phyloP scores from a whole-genome alignment of 2,113 vertebrate species.

The Microcebus jonahi region DNA sequence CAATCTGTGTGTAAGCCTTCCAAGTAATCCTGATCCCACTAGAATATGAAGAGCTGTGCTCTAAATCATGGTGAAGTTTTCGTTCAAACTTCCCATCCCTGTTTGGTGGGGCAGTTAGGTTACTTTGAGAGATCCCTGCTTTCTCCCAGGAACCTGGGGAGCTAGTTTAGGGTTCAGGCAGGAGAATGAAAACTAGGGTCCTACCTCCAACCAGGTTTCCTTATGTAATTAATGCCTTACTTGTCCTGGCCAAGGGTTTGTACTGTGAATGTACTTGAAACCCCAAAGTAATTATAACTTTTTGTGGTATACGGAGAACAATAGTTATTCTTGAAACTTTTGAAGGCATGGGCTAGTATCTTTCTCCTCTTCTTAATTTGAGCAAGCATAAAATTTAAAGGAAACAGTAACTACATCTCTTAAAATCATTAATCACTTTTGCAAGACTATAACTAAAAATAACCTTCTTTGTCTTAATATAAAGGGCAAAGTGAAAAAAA shows the following conservation, averaged over 20 bases:
- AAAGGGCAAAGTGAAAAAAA: not conserved
- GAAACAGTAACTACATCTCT: not conserved
- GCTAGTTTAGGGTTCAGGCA: not conserved
- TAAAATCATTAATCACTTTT: constrained; percentile 18
- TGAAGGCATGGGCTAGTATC: not conserved
- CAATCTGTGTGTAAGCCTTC: not conserved
- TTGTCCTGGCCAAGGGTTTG: not conserved
- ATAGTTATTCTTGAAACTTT: not conserved
- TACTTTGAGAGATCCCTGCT: not conserved
- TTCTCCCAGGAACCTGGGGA: not conserved
- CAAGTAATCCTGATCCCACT: not conserved
- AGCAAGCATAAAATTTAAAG: not conserved
- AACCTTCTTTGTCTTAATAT: not conserved
- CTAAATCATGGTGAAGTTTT: not conserved
- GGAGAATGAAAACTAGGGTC: not conserved
- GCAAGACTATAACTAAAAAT: not conserved
- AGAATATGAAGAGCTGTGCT: not conserved
- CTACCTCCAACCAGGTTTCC: not conserved
- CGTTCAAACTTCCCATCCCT: not conserved
- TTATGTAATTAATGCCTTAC: not conserved
- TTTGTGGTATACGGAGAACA: not conserved
- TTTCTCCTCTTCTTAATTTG: not conserved
- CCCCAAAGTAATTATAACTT: not conserved
- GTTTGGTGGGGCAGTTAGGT: not conserved
- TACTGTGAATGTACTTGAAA: not conserved